Percentiles rank a stretch among this genome's conserved stretches.
Evolutionary conservation across 1,140 invertebrate species (phyloP).

Genomic region (Trichomalopsis sarcophagae): DNA sequence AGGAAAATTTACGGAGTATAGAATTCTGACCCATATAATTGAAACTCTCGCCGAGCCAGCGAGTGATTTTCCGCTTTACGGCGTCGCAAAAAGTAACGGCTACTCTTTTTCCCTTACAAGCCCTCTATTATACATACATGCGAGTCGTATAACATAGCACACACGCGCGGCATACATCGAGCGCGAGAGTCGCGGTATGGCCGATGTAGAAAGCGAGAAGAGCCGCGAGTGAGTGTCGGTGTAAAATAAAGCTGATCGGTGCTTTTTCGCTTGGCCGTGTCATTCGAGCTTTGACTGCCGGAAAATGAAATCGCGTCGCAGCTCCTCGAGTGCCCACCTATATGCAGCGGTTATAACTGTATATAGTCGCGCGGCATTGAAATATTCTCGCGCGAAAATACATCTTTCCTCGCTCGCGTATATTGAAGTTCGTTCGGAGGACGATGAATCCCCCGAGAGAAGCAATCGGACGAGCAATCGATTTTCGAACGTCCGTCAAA

Average conservation of each 20-base stretch:
- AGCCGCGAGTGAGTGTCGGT: not conserved
- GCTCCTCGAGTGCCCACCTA: not conserved
- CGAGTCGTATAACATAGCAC: not conserved
- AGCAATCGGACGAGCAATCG: not conserved
- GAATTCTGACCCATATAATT: not conserved
- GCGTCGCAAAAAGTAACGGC: not conserved
- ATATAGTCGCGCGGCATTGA: too few species aligned
- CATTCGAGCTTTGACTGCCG: constrained; percentile 44
- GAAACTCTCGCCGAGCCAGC: not conserved
- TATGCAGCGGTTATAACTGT: not conserved
- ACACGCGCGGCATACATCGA: not conserved
- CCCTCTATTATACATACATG: not conserved
- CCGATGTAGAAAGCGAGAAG: not conserved
- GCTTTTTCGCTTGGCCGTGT: constrained; percentile 20
- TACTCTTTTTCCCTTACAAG: not conserved
- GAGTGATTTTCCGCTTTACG: not conserved
- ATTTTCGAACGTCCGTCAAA: not conserved
- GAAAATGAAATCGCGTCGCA: constrained; percentile 41
- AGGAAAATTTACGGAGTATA: too few species aligned
- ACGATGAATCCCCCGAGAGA: not conserved
- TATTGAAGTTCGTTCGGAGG: not conserved
- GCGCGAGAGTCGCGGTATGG: too few species aligned
- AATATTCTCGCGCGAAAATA: too few species aligned
- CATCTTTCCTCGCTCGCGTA: too few species aligned
- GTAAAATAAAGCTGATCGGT: constrained; percentile 36